phyloP scores from a whole-genome alignment of 2,888 invertebrate species.

The Lacanobia oleracea region DNA sequence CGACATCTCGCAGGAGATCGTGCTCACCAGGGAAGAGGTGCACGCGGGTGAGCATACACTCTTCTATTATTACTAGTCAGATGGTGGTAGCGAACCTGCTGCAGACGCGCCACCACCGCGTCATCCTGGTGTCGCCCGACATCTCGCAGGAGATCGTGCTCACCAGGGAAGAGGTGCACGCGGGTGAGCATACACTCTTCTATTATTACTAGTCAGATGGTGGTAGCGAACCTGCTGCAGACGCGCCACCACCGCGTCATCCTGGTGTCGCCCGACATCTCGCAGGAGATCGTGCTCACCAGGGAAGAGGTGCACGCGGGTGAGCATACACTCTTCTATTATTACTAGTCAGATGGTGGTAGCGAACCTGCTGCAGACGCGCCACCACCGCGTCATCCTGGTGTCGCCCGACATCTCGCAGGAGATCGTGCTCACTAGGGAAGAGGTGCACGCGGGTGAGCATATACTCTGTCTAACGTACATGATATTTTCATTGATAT shows the following conservation, averaged over 20 bases:
- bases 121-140: slow-evolving; percentile 94
- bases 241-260: slow-evolving; percentile 95
- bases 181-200: slow-evolving; percentile 71
- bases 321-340: slow-evolving; percentile 45
- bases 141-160: slow-evolving; percentile 91
- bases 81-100: slow-evolving; percentile 98
- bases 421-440: slow-evolving; percentile 88
- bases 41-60: no score
- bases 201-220: slow-evolving; percentile 90
- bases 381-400: slow-evolving; percentile 94
- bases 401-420: slow-evolving; percentile 94
- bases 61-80: slow-evolving; percentile 68
- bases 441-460: slow-evolving; percentile 86
- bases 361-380: slow-evolving; percentile 97
- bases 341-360: slow-evolving; percentile 93
- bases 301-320: slow-evolving; percentile 87
- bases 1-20: no score
- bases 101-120: slow-evolving; percentile 95
- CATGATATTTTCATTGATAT: no score
- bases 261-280: slow-evolving; percentile 93
- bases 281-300: slow-evolving; percentile 90
- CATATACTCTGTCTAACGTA: no score
- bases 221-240: slow-evolving; percentile 97
- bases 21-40: no score
- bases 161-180: slow-evolving; percentile 85